Evolutionary conservation across 92 coral and sea anemone genomes (phyloP), one percentile per base, ranked within the genome.

Genomic region (Actinostola sp.): DNA sequence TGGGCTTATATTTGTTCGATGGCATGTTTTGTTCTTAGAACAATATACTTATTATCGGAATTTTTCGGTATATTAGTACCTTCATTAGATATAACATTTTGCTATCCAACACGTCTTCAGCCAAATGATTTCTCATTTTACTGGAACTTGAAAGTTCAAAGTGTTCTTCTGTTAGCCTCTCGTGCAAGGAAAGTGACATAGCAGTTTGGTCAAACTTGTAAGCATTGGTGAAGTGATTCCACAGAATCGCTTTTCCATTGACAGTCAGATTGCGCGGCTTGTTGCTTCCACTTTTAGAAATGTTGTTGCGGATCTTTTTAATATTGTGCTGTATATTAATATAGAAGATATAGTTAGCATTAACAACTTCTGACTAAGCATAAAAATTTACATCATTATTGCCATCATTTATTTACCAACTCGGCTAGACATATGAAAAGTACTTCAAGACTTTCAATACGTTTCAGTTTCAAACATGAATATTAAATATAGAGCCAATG

Each of bases 71-170:
- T 39, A 39, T 7, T 39, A 7, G 19, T 67, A 77, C 84, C 88
- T 69, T 71, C 75, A 84, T 27, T 0, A 84, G 76, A 23, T 39
- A 30, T 20, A 77, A 31, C 72, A 84, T 84, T 50, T 62, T 72
- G 39, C 54, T 77, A 21, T 83, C 84, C 24, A 82, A 43, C 8
- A 82, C 82, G 9, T 82, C 78, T 34, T 82, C 84, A 4, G 89
- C 84, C 19, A 84, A 73, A 42, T 84, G 84, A 48, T 84, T 84
- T 4, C 81, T 27, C 85, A 78, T 84, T 72, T 78, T 84, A 27
- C 81, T 51, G 1, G 81, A 60, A 2, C 84, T 54, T 33, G 61
- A 72, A 27, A 83, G 56, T 23, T 77, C 62, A 24, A 84, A 84
- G 62, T 84, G 89, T 3, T 84, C 85, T 36, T 41, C 81, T 21